Percentiles rank a stretch among this genome's conserved stretches.
phyloP scores from a whole-genome alignment of 2,888 invertebrate genomes.

The Sphecodes monilicornis region DNA sequence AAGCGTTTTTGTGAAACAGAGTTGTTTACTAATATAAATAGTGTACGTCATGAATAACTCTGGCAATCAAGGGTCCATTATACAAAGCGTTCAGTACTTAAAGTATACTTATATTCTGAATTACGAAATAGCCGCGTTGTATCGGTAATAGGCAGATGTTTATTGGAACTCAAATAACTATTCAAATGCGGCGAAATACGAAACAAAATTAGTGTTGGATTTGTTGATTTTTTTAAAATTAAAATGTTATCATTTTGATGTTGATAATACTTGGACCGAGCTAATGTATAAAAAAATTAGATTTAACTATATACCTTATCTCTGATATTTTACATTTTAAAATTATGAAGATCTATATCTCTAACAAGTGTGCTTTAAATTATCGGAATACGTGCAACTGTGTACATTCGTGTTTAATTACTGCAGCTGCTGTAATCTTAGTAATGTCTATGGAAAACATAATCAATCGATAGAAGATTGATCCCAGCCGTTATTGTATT shows the following conservation, averaged over 20 bases:
- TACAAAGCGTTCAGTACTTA: background rate
- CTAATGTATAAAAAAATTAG: background rate
- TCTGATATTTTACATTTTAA: background rate
- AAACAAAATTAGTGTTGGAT: background rate
- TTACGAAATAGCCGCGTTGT: background rate
- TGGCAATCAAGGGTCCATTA: background rate
- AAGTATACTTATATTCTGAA: background rate
- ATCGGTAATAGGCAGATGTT: background rate
- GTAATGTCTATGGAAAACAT: background rate
- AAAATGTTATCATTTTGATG: background rate
- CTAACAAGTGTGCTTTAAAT: background rate
- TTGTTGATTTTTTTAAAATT: background rate
- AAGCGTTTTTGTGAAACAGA: background rate
- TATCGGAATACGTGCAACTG: background rate
- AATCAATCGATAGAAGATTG: background rate
- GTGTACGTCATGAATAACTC: background rate
- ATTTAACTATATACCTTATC: background rate
- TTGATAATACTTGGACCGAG: background rate
- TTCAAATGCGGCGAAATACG: background rate
- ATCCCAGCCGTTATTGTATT: background rate
- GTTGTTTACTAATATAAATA: background rate
- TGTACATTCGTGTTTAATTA: background rate
- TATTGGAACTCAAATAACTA: background rate
- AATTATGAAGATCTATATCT: background rate
- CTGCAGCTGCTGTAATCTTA: background rate